Evolutionary conservation across 2,113 vertebrate genomes (phyloP), one percentile per base, ranked within the genome.

Genomic region (Platysternon megacephalum): DNA sequence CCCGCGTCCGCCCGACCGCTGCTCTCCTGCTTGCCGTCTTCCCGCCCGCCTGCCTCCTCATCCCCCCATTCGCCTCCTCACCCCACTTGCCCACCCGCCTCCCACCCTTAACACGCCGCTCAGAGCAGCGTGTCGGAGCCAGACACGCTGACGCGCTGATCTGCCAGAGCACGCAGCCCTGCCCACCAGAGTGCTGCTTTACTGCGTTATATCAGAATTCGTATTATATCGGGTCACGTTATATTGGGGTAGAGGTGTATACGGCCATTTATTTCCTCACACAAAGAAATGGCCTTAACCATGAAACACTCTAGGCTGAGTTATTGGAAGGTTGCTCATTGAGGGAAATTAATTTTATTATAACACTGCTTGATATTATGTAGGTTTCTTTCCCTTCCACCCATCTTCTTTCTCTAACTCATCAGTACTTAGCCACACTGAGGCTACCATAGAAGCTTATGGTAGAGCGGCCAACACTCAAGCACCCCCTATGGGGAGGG

Each of bases 241-340:
- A 46, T 46, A 46, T 46, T 2, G 8, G 44, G 44, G 2, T 46
- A 46, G 44, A 46, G 44, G 44, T 46, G 46, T 91, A 94, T 88
- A 82, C 93, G 92, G 79, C 88, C 93, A 83, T 89, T 96, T 87
- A 93, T 94, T 94, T 80, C 88, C 94, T 61, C 82, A 22, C 61
- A 78, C 74, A 79, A 76, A 94, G 88, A 91, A 82, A 55, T 2
- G 9, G 42, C 94, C 91, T 86, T 89, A 96, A 87, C 35, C 84
- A n/a, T 51, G 84, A 90, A 76, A 92, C 88, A 94, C 89, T 94
- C 16, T 4, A 84, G 95, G 85, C 51, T 6, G 85, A 95, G 53
- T 72, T 32, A 78, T 4, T 79, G 93, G 86, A 72, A 94, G 42
- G 49, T n/a, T 80, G 79, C 51, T 89, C 53, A 7, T 65, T 51